A percentile compares a stretch with the other conserved stretches of the same genome.
These are phyloP conservation scores for Sturnira hondurensis DNA, from an alignment of 2,113 vertebrate species.

Conservation along the genomic window DNA sequence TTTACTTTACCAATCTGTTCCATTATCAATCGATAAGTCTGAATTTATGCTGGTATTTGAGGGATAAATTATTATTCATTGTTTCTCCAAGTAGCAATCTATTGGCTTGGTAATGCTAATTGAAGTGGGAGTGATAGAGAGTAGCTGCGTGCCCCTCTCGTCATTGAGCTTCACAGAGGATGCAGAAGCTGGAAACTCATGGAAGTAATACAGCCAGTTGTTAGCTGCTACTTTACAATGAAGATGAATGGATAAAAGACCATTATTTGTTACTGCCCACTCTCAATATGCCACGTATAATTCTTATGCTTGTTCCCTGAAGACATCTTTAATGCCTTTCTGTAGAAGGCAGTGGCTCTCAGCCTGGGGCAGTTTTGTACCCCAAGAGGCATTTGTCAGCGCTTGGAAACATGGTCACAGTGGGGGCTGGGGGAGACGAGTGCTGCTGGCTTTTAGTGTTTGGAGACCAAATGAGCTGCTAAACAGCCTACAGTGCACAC, in stretches of 20 bases:
- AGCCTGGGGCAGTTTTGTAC: neutral
- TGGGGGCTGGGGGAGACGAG: accelerated
- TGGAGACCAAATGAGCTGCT: too few relatives aligned
- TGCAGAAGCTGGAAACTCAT: neutral
- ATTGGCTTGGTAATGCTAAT: neutral
- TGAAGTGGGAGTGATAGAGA: neutral
- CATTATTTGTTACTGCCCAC: neutral
- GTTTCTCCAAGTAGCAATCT: neutral
- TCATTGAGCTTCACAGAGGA: neutral
- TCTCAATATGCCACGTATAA: neutral
- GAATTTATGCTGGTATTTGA: neutral
- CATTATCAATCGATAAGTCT: neutral
- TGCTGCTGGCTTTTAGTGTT: neutral
- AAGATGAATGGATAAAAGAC: neutral
- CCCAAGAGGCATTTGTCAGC: neutral
- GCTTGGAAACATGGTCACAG: neutral
- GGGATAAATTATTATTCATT: neutral
- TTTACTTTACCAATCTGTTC: neutral
- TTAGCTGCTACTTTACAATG: neutral
- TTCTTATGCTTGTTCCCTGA: neutral
- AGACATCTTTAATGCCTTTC: neutral
- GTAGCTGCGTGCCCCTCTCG: neutral
- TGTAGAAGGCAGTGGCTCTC: neutral
- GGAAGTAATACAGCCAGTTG: neutral
- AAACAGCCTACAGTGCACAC: accelerated